Conservation (phyloP, 2,113 vertebrate species). For the Platichthys stellatus region DNA sequence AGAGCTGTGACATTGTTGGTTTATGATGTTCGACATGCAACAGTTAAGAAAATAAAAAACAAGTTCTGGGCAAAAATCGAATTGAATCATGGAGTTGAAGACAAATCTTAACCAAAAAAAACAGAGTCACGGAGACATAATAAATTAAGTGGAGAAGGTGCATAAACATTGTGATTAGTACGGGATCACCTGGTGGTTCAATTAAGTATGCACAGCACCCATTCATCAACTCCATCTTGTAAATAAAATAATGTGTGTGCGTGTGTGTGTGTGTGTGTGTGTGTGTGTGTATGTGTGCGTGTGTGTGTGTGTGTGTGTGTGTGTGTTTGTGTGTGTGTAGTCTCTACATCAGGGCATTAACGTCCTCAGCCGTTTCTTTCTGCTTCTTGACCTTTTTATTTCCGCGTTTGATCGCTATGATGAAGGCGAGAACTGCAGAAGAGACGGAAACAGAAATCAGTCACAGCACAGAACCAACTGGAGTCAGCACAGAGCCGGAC, state of each 20-base stretch:
- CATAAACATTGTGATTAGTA: too few species aligned
- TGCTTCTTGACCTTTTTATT: slow-evolving; percentile 60
- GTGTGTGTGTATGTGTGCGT: slow-evolving; percentile 3
- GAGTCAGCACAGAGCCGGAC: neutral
- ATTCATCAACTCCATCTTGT: slow-evolving; percentile 34
- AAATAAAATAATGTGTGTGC: slow-evolving; percentile 44
- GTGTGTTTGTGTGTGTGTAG: slow-evolving; percentile 16
- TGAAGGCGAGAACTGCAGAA: slow-evolving; percentile 70
- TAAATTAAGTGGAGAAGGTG: too few species aligned
- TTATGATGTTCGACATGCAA: too few species aligned
- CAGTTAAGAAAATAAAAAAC: too few species aligned
- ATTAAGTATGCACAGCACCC: slow-evolving; percentile 38
- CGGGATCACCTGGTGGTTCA: too few species aligned
- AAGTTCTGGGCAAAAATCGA: too few species aligned
- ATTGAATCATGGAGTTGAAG: too few species aligned
- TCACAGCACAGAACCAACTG: neutral
- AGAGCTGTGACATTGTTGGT: too few species aligned
- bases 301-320: neutral
- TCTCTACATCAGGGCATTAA: slow-evolving; percentile 72
- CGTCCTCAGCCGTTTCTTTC: neutral
- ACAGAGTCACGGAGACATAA: too few species aligned
- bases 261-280: slow-evolving; percentile 10
- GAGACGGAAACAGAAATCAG: slow-evolving; percentile 10
- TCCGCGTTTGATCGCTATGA: slow-evolving; percentile 61
- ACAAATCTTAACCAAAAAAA: too few species aligned